Conservation (phyloP, 2,888 invertebrate genomes). For the Bedellia somnulentella region DNA sequence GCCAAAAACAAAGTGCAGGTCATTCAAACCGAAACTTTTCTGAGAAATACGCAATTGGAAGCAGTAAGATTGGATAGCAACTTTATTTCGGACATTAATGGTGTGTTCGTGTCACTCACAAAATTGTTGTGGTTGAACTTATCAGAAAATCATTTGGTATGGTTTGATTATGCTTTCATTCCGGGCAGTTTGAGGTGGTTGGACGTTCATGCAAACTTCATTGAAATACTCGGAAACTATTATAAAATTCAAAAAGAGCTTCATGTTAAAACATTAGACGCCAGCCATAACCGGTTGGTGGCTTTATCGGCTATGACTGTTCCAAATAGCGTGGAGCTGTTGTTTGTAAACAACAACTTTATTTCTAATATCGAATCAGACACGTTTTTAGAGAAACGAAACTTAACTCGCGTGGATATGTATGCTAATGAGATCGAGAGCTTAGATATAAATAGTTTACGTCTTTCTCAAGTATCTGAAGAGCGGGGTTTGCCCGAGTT, state of each 20-base stretch:
- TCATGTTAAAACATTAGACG: slow-evolving; percentile 81
- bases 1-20: slow-evolving; percentile 87
- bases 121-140: slow-evolving; percentile 85
- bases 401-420: slow-evolving; percentile 84
- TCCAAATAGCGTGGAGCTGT: slow-evolving; percentile 82
- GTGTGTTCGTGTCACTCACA: slow-evolving; percentile 81
- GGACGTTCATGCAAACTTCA: slow-evolving; percentile 87
- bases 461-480: slow-evolving; percentile 69
- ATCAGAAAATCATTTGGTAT: slow-evolving; percentile 87
- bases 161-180: slow-evolving; percentile 92
- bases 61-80: slow-evolving; percentile 88
- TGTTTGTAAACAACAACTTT: slow-evolving; percentile 89
- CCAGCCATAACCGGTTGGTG: slow-evolving; percentile 84
- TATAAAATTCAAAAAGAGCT: slow-evolving; percentile 81
- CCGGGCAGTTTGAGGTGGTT: slow-evolving; percentile 87
- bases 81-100: slow-evolving; percentile 86
- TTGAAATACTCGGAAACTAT: slow-evolving; percentile 84
- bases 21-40: slow-evolving; percentile 84
- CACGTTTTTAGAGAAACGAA: slow-evolving; percentile 81
- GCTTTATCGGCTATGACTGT: slow-evolving; percentile 79
- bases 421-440: slow-evolving; percentile 85
- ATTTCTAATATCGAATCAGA: slow-evolving; percentile 78
- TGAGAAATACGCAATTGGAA: slow-evolving; percentile 79
- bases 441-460: slow-evolving; percentile 78
- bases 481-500: slow-evolving; percentile 81